These are phyloP conservation scores for Paragorgia papillata DNA, from an alignment of 92 coral and sea anemone species.

Conservation along the genomic window DNA sequence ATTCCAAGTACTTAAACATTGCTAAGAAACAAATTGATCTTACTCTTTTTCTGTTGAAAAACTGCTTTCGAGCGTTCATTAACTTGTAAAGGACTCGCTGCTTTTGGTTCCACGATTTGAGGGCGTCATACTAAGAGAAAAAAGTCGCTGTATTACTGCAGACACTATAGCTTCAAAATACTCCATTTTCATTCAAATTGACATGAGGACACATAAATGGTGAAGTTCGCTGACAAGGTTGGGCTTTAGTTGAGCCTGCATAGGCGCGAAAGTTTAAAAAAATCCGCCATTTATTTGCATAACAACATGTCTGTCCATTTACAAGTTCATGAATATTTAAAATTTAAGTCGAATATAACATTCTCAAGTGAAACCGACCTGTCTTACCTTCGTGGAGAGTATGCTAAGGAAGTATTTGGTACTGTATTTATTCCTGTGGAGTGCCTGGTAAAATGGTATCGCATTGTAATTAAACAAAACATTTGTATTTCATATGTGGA, in stretches of 20 bases:
- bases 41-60: too few relatives aligned
- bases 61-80: too few relatives aligned
- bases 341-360: conserved; percentile 1
- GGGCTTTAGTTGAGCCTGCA: conserved; percentile 1
- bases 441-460: not conserved
- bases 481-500: not conserved
- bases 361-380: conserved; percentile 3
- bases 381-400: not conserved
- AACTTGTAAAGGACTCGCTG: too few relatives aligned
- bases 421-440: conserved; percentile 6
- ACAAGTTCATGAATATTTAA: conserved; percentile 8
- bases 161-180: too few relatives aligned
- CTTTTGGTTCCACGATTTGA: too few relatives aligned
- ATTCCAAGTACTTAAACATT: too few relatives aligned
- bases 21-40: too few relatives aligned
- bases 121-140: too few relatives aligned
- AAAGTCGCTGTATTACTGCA: too few relatives aligned
- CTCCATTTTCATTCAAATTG: too few relatives aligned
- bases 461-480: not conserved
- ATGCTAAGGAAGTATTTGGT: not conserved
- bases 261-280: not conserved
- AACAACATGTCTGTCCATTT: conserved; percentile 3
- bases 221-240: not conserved
- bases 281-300: conserved; percentile 4
- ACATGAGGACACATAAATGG: not conserved